Base-by-base conservation (phyloP, 2,888 invertebrate genomes). In the Phortica okadai region DNA sequence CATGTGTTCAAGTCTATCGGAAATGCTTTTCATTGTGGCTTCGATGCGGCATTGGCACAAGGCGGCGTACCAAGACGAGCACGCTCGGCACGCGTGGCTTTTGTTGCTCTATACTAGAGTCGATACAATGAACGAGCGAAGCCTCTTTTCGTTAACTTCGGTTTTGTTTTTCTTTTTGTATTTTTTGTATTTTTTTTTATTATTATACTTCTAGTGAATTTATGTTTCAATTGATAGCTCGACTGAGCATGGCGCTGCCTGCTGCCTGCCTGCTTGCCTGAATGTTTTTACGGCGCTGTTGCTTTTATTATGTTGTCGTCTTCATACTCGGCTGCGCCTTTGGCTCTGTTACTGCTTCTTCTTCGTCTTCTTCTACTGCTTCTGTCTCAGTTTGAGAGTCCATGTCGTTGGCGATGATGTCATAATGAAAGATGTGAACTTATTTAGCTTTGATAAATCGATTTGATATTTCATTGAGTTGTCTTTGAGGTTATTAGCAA, bases 381-480 rank as follows among this genome's bases (percentile, higher is more conserved):
- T 56, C 16, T 56, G 56, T 16, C 2, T 56, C 62, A 62, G 10
- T 8, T 8, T 21, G 21, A 0, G 10, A n/a, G 16, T 21, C 6
- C 4, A 14, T 21, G 66, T 11, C 66, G 6, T 10, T 66, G n/a
- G 7, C 42, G 66, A 72, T 72, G 70, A 72, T 72, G 70, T 72
- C 70, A 72, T 72, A 56, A 72, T 72, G 70, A 72, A 72, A 33
- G 54, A 72, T 56, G 70, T 33, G 16, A 33, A 72, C n/a, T 72
- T 72, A 56, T 72, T 72, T 56, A 25, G 70, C 54, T 56, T 70
- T 72, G 70, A 56, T 72, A 72, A 72, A 72, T 72, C 70, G 70
- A 72, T 72, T 72, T 72, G n/a, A 72, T 72, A 72, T 50, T 72
- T 72, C 70, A 54, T 33, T 72, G 70, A 72, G 41, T 54, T 72